Evolutionary conservation across 1,140 invertebrate genomes (phyloP), one percentile per base, ranked within the genome.

Genomic region (Drosophila ficusphila): DNA sequence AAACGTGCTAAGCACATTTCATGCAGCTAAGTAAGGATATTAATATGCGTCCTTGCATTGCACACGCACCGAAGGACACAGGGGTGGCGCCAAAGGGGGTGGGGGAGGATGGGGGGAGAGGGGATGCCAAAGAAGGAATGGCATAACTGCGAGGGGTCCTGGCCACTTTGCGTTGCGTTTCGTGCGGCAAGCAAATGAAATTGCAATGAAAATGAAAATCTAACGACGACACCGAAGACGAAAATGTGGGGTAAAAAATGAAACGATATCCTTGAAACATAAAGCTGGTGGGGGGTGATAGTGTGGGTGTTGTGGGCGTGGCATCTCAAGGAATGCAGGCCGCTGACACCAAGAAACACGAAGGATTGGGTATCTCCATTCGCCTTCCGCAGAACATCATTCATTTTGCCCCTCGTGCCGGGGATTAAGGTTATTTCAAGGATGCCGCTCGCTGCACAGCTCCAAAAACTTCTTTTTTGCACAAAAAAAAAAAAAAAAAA

Each of bases 371-470:
- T 7, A 6, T 4, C 36, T 21, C 52, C 29, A 36, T 34, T 38
- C 23, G 53, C 79, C 62, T 58, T 47, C 64, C 70, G 46, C 58
- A 71, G 48, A 68, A 85, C 79, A 89, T 90, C 86, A 89, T 89
- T 89, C 85, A 90, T 90, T 90, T 88, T 72, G 62, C 78, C 76
- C 82, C 78, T 74, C 73, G 73, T 74, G 76, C 77, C 58, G 68
- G 82, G 89, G 89, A 90, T 90, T 90, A 90, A 90, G 79, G 88
- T 90, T 85, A 90, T 78, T 90, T 90, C 88, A 90, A 90, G 88
- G 88, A 90, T 90, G 88, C 73, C 41, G 65, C 60, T 58, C n/a
- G n/a, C n/a, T n/a, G n/a, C n/a, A 29, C 69, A 34, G 57, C 60
- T 48, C 9, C 25, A 29, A 48, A 48, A 74, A 41, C 51, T 64